Conservation (phyloP, 2,113 vertebrate genomes). For the Myotis brandtii region DNA sequence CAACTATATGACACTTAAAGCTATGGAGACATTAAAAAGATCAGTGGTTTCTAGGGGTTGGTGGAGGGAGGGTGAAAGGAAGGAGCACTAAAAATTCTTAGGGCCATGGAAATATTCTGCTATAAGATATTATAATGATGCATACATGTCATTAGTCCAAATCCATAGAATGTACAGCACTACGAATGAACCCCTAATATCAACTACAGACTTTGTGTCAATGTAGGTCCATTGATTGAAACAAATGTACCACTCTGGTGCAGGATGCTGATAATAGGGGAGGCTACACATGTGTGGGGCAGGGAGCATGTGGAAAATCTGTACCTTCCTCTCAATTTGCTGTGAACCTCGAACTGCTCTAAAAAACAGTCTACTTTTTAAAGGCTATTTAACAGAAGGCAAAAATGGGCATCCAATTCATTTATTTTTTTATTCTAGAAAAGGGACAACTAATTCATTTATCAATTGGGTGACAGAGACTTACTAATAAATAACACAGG, state of each 20-base stretch:
- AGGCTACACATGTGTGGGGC: neutral
- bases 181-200: neutral
- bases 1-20: neutral
- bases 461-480: neutral
- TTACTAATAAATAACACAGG: neutral
- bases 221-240: neutral
- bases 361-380: neutral
- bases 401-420: neutral
- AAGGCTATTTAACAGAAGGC: neutral
- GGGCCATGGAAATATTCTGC: neutral
- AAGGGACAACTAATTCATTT: neutral
- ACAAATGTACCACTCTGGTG: neutral
- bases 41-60: neutral
- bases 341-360: neutral
- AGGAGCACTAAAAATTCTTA: neutral
- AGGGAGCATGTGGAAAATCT: neutral
- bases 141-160: neutral
- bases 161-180: neutral
- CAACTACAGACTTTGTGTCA: neutral
- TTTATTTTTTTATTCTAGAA: slow-evolving; percentile 13
- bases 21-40: neutral
- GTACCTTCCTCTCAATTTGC: neutral
- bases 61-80: neutral
- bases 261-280: neutral
- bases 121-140: neutral